A percentile compares a stretch with the other conserved stretches of the same genome.
These are phyloP conservation scores for Sinocyclocheilus grahami DNA, from an alignment of 2,113 vertebrate species.

Conservation along the genomic window DNA sequence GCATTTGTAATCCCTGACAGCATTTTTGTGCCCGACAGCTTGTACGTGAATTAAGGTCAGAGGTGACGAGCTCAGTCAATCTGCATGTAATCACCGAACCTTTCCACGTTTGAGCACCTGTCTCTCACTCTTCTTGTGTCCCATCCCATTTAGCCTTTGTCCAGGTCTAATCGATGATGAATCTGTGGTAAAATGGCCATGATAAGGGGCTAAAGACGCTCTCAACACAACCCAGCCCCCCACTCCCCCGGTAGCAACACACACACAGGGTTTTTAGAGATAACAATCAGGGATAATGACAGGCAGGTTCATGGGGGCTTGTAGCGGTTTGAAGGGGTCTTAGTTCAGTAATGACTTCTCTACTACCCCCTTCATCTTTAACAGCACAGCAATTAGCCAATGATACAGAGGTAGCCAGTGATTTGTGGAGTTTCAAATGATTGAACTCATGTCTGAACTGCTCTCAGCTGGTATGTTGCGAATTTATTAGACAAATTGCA, in stretches of 20 bases:
- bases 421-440: constrained; percentile 65
- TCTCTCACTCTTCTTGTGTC: constrained; percentile 46
- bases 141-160: constrained; percentile 42
- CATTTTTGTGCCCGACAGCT: not conserved
- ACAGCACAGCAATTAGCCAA: constrained; percentile 75
- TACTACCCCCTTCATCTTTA: constrained; percentile 61
- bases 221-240: constrained; percentile 50
- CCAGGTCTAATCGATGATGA: constrained; percentile 59
- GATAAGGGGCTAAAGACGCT: constrained; percentile 59
- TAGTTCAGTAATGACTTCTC: constrained; percentile 55
- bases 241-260: constrained; percentile 36
- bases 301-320: constrained; percentile 21
- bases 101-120: constrained; percentile 46
- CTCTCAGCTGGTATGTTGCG: constrained; percentile 59
- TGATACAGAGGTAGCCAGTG: constrained; percentile 70
- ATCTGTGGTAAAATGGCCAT: constrained; percentile 51
- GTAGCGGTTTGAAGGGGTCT: constrained; percentile 38
- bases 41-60: constrained; percentile 26
- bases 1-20: not conserved
- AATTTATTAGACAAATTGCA: not conserved
- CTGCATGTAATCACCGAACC: constrained; percentile 32
- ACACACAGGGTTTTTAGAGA: constrained; percentile 44
- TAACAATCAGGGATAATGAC: constrained; percentile 55
- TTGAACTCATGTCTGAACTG: constrained; percentile 74
- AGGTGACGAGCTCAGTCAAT: constrained; percentile 28